phyloP scores from a whole-genome alignment of 2,888 invertebrate species.

The Caenorhabditis sinica region DNA sequence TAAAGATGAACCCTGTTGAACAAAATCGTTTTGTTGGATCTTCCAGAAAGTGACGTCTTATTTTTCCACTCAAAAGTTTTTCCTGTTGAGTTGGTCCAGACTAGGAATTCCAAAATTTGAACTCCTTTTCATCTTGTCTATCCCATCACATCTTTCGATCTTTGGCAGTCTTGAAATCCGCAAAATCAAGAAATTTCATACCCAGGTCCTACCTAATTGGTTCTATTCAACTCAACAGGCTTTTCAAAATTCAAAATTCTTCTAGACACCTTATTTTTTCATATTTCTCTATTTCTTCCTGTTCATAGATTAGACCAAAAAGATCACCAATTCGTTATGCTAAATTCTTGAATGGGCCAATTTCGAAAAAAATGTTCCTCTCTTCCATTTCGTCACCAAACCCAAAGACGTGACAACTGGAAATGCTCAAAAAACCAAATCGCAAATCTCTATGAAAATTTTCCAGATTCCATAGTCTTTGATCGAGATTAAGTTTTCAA shows the following conservation, averaged over 20 bases:
- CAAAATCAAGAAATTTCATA: no score
- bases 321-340: background rate
- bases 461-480: background rate
- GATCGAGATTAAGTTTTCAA: conserved; percentile 6
- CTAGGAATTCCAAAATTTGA: no score
- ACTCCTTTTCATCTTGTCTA: no score
- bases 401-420: background rate
- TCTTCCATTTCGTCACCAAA: no score
- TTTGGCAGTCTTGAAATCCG: no score
- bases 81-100: no score
- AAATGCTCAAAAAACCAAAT: background rate
- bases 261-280: background rate
- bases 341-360: background rate
- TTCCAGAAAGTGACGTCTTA: no score
- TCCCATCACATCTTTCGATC: no score
- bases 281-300: background rate
- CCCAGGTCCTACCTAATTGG: background rate
- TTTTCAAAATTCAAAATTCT: background rate
- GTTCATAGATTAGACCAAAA: background rate
- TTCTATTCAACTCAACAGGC: background rate
- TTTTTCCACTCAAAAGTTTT: background rate
- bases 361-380: no score
- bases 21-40: no score
- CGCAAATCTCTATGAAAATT: background rate
- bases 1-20: conserved; percentile 7